Evolutionary conservation across 2,888 invertebrate species (phyloP), one percentile per base, ranked within the genome.

Genomic region (Chrysodeixis includens): DNA sequence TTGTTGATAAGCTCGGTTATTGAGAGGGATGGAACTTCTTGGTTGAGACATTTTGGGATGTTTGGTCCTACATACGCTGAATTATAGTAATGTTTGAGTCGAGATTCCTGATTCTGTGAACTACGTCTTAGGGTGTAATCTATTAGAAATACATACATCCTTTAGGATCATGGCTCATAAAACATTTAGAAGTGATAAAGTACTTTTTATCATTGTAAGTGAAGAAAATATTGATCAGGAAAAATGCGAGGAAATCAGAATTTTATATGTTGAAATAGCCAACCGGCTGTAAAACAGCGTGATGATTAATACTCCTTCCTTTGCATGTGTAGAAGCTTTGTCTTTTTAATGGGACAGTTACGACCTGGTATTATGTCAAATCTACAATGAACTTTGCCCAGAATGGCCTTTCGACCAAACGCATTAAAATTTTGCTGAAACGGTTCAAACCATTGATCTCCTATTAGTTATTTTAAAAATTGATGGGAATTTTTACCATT

Each of bases 271-370:
- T n/a, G 12, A 40, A 40, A 40, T n/a, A n/a, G n/a, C 40, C n/a
- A 40, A 40, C n/a, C 7, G 5, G 35, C n/a, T 40, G n/a, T 40
- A n/a, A 40, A 40, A 40, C n/a, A 40, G 6, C 40, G 0, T n/a
- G 40, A 40, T 40, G 40, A 40, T 40, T 40, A 40, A 40, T 40
- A n/a, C n/a, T 40, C 40, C 6, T 35, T 35, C 35, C 35, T 40
- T 40, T 40, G 40, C 40, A 40, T 40, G 40, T 40, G 40, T 40
- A 40, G 40, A n/a, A 40, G 40, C 40, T 40, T 40, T 40, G 40
- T 40, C 40, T 40, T 40, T 40, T 40, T 40, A 40, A 40, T 40
- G 40, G 40, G 40, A n/a, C n/a, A 40, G 40, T 40, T n/a, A 40
- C 40, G 40, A n/a, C n/a, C 40, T 40, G 40, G 40, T 40, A 40